Conservation (phyloP, 2,888 invertebrate genomes). For the Nezara viridula region DNA sequence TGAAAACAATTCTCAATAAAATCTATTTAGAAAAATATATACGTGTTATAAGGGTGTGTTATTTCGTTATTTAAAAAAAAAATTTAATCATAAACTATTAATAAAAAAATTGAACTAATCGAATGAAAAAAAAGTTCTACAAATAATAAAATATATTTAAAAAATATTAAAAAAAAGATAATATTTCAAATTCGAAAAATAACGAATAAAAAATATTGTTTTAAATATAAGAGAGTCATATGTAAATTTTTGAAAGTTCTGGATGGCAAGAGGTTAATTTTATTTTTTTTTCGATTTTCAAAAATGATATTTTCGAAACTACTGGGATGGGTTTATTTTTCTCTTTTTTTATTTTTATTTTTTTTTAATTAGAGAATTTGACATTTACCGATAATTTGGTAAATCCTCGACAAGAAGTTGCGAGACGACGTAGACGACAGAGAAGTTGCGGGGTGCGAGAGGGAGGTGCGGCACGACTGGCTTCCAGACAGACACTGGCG, state of each 20-base stretch:
- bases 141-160: too few relatives aligned
- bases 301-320: background rate
- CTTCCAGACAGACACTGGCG: conserved; percentile 39
- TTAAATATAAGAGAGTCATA: conserved; percentile 2
- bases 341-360: background rate
- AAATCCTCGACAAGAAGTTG: background rate
- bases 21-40: background rate
- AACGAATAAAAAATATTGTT: background rate
- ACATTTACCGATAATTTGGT: conserved; percentile 46
- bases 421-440: background rate
- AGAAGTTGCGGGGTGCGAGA: background rate
- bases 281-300: background rate
- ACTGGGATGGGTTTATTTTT: background rate
- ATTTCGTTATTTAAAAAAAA: too few relatives aligned
- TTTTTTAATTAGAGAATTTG: background rate
- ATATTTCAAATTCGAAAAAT: too few relatives aligned
- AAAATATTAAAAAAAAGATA: too few relatives aligned
- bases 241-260: background rate
- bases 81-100: too few relatives aligned
- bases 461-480: background rate
- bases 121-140: too few relatives aligned
- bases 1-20: background rate
- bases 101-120: too few relatives aligned
- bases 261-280: too few relatives aligned
- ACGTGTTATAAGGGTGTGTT: background rate